Percentiles rank a stretch among this genome's conserved stretches.
These are phyloP conservation scores for Periophthalmodon schlosseri DNA, from an alignment of 2,113 vertebrate genomes.

Conservation along the genomic window DNA sequence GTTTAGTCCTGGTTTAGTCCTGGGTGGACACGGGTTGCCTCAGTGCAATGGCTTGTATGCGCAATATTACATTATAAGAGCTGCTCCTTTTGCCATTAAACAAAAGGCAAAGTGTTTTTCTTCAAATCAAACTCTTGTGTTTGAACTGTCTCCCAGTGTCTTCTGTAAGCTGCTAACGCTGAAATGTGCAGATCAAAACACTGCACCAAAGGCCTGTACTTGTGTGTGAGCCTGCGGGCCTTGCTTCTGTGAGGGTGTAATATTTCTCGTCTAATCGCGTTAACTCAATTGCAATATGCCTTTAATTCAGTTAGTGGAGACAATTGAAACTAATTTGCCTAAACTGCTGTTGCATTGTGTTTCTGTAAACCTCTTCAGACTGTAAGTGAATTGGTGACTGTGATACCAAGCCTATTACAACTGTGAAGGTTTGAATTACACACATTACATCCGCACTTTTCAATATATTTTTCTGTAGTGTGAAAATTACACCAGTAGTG, in stretches of 20 bases:
- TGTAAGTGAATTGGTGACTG: constrained; percentile 40
- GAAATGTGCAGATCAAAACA: constrained; percentile 28
- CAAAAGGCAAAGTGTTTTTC: constrained; percentile 11
- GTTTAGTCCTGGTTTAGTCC: constrained; percentile 28
- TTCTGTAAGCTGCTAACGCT: constrained; percentile 34
- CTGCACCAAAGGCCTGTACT: constrained; percentile 29
- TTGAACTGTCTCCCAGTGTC: constrained; percentile 18
- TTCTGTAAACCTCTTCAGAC: constrained; percentile 64
- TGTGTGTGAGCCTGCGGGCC: constrained; percentile 39
- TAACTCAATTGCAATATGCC: constrained; percentile 67
- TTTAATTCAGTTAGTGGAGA: constrained; percentile 71
- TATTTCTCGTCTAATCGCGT: constrained; percentile 72
- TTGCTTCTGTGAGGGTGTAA: constrained; percentile 52
- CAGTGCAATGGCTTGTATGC: too few species aligned
- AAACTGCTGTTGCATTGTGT: constrained; percentile 56
- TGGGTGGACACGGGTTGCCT: too few species aligned
- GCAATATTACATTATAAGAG: too few species aligned
- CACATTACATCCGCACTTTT: neutral
- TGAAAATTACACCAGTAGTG: neutral
- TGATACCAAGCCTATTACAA: constrained; percentile 7
- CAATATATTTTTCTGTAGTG: neutral
- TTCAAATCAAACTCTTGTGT: constrained; percentile 17
- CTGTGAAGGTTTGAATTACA: neutral
- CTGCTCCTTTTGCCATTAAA: constrained; percentile 24
- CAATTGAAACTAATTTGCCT: constrained; percentile 65